Percentiles rank a stretch among this genome's conserved stretches.
Conservation (phyloP, 2,888 invertebrate species). For the Folsomia manolachei region DNA sequence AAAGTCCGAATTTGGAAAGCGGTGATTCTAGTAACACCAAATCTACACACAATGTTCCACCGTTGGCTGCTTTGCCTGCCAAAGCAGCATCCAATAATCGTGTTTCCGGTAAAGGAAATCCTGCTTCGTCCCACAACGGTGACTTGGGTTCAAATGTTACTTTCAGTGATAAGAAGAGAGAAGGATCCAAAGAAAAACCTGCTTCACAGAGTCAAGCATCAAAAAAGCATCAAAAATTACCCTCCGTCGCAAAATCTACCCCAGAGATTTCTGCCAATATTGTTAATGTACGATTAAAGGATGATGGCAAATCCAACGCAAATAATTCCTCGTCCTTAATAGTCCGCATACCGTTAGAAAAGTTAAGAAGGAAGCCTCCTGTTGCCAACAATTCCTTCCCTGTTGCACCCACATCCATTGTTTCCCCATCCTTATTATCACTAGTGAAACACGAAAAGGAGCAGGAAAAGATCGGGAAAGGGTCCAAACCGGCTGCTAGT, state of each 20-base stretch:
- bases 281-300: conserved; percentile 19
- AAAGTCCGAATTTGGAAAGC: conserved; percentile 39
- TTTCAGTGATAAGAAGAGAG: conserved; percentile 22
- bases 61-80: conserved; percentile 9
- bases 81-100: conserved; percentile 39
- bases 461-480: not conserved
- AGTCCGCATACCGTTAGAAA: conserved; percentile 12
- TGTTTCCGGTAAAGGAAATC: conserved; percentile 48
- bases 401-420: not conserved
- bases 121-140: conserved; percentile 42
- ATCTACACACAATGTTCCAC: not conserved
- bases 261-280: not conserved
- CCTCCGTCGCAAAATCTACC: not conserved
- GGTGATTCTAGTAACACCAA: conserved; percentile 20
- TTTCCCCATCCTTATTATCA: conserved; percentile 13
- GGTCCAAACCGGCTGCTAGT: conserved; percentile 12
- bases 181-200: conserved; percentile 25
- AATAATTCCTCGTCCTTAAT: conserved; percentile 17
- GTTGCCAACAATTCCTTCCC: not conserved
- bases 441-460: not conserved
- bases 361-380: not conserved
- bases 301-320: not conserved
- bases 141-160: conserved; percentile 37
- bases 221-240: conserved; percentile 39
- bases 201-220: conserved; percentile 26